Evolutionary conservation across 2,113 vertebrate species (phyloP).

Genomic region (Petromus typicus): DNA sequence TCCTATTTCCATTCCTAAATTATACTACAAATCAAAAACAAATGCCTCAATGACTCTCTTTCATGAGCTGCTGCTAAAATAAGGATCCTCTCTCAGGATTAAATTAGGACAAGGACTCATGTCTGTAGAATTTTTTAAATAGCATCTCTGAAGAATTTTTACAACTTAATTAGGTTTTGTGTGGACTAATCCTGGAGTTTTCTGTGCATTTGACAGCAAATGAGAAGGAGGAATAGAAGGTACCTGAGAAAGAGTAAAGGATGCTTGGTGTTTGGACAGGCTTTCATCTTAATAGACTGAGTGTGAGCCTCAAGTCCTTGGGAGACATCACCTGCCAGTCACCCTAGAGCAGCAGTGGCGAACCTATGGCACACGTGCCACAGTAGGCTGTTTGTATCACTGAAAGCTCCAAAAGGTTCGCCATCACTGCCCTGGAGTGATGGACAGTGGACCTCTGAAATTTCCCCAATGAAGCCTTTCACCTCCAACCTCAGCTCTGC

Average conservation of each 20-base stretch:
- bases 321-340: background rate
- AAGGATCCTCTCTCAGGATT: slow-evolving; percentile 47
- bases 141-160: slow-evolving; percentile 63
- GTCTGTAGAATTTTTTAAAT: slow-evolving; percentile 56
- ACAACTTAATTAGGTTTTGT: slow-evolving; percentile 65
- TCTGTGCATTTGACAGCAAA: background rate
- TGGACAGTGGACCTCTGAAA: background rate
- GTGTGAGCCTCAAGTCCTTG: background rate
- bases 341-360: background rate
- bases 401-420: background rate
- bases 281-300: background rate
- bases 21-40: slow-evolving; percentile 56
- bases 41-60: slow-evolving; percentile 55
- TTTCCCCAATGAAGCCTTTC: background rate
- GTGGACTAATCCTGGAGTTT: slow-evolving; percentile 19
- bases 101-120: slow-evolving; percentile 53
- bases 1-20: slow-evolving; percentile 61
- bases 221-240: background rate
- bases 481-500: background rate
- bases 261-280: background rate
- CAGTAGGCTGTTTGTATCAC: background rate
- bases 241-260: background rate
- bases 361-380: background rate
- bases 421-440: background rate
- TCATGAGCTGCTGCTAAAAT: slow-evolving; percentile 51